These are phyloP conservation scores for Chrysocyon brachyurus DNA, from an alignment of 2,797 vertebrate species.

Conservation along the genomic window DNA sequence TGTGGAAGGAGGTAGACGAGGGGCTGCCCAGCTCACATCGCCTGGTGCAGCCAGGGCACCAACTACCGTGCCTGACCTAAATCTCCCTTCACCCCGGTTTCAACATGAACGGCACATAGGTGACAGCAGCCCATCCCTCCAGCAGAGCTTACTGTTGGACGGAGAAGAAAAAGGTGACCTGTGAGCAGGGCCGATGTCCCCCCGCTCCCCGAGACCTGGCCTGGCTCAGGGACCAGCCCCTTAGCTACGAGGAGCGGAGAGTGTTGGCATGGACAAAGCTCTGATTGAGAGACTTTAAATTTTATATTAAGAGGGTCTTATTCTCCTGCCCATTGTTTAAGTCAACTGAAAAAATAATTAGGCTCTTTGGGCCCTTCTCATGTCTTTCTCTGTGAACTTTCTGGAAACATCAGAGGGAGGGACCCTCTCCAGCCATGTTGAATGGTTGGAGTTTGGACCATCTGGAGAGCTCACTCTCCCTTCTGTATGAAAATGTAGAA, in stretches of 20 bases:
- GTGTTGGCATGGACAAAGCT: rapidly evolving
- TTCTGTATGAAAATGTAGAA: background rate
- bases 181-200: rapidly evolving
- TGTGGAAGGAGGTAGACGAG: background rate
- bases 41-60: too few species aligned
- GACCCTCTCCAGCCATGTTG: background rate
- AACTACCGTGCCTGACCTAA: background rate
- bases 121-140: background rate
- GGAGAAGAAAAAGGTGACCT: background rate
- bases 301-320: slow-evolving; percentile 36
- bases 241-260: too few species aligned
- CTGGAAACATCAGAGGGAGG: background rate
- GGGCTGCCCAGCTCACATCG: background rate
- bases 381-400: slow-evolving; percentile 5
- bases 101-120: rapidly evolving
- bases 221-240: background rate
- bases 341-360: slow-evolving; percentile 41
- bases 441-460: background rate
- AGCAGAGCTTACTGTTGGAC: rapidly evolving
- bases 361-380: slow-evolving; percentile 31
- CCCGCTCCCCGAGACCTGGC: background rate
- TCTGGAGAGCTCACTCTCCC: background rate
- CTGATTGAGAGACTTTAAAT: background rate
- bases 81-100: background rate
- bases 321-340: slow-evolving; percentile 15